These are phyloP conservation scores for Clusia tigrina DNA, from an alignment of 2,888 invertebrate species.

Conservation along the genomic window DNA sequence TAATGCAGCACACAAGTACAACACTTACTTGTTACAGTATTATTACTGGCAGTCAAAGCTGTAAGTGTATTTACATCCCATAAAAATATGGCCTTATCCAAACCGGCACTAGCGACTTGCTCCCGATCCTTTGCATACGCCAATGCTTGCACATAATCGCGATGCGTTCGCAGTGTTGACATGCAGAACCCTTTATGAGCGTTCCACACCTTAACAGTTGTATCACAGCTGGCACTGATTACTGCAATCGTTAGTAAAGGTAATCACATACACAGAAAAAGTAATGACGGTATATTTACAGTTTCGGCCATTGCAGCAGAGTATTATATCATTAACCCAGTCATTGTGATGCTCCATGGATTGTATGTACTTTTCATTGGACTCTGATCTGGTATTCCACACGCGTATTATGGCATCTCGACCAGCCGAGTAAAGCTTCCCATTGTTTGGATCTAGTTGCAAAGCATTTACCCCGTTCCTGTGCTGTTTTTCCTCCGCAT, in stretches of 20 bases:
- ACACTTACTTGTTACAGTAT: slow-evolving; percentile 90
- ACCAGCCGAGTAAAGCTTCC: slow-evolving; percentile 89
- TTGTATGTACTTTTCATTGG: slow-evolving; percentile 82
- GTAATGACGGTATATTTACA: slow-evolving; percentile 67
- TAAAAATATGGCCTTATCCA: slow-evolving; percentile 95
- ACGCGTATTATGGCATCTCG: slow-evolving; percentile 96
- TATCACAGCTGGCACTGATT: slow-evolving; percentile 98
- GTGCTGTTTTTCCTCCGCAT: slow-evolving; percentile 92
- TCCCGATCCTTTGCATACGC: slow-evolving; percentile 98
- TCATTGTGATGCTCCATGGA: slow-evolving; percentile 99
- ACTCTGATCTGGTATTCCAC: slow-evolving; percentile 75
- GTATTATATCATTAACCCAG: slow-evolving; percentile 99
- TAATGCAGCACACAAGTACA: background rate
- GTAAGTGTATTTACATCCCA: slow-evolving; percentile 99
- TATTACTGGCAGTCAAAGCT: slow-evolving; percentile 96
- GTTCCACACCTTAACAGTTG: slow-evolving; percentile 99
- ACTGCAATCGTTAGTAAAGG: slow-evolving; percentile 68
- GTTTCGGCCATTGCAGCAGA: slow-evolving; percentile 96
- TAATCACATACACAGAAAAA: background rate
- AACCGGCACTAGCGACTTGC: slow-evolving; percentile 92
- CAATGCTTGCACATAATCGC: slow-evolving; percentile 97
- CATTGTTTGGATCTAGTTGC: slow-evolving; percentile 87
- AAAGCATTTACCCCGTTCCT: slow-evolving; percentile 95
- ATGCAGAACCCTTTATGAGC: slow-evolving; percentile 99
- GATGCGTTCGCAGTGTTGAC: slow-evolving; percentile 97